Base-by-base conservation (phyloP, 1,140 invertebrate genomes). In the Drosophila tristis region DNA sequence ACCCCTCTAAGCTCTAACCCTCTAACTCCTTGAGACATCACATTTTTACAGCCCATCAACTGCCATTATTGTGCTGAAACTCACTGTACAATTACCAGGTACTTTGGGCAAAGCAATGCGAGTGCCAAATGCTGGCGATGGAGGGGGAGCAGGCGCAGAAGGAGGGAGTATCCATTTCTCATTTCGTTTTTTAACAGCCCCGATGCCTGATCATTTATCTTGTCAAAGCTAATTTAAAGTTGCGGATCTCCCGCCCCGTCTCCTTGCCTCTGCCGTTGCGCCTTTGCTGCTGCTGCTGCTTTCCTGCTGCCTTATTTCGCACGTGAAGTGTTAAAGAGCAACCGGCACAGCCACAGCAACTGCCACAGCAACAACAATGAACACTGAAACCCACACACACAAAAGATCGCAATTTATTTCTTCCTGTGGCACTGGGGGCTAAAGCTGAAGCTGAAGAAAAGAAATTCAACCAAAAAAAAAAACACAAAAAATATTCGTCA, bases 191-290 rank as follows among this genome's bases (percentile, higher is more conserved):
- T 68, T 60, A 53, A 25, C 26, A 29, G 26, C 5, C 53, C 57
- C 70, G 60, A 70, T 70, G 72, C 25, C 39, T 56, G 71, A 78
- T 84, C 80, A 84, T 84, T 84, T 84, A 84, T 84, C 80, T 85
- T 84, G 80, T 85, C 81, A 86, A 85, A 86, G 81, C 74, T 80
- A 86, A 85, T 80, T 85, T 85, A 77, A 84, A 76, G 62, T 80
- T 84, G 64, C 61, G 35, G 4, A 39, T 39, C 65, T 61, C 58
- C 65, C 72, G 56, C 59, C 51, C 15, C 48, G 60, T 60, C 44
- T 48, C 51, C n/a, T 43, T 57, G 39, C 16, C 43, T 3, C 31
- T 11, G 23, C 13, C 35, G n/a, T n/a, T 44, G 42, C 26, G 16
- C 35, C n/a, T n/a, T 8, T 8, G 20, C 20, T 20, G 20, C 20